Base-by-base conservation (phyloP, 2,888 invertebrate genomes). In the Drosophila suboccidentalis region DNA sequence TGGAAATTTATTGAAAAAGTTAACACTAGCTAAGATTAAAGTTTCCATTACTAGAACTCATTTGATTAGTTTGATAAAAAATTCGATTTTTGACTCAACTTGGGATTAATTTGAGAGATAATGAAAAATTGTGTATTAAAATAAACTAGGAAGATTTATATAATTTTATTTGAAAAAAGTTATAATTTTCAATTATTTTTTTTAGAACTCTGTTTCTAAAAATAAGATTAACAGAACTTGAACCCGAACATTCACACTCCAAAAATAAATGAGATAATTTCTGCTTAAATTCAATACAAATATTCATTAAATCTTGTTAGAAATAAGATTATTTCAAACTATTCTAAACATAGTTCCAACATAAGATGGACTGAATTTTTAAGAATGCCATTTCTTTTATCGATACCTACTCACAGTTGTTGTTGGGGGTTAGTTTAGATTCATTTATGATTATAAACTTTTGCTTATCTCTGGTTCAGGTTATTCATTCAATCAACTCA, bases 401-500 rank as follows among this genome's bases (percentile, higher is more conserved):
- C 6, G 6, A 6, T 38, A 34, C 0, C 1, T 39, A 53, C 13
- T 39, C 22, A 39, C 39, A 39, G 15, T 3, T 36, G 36, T 22
- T 13, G 13, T 51, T 38, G 10, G 38, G 9, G 6, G n/a, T 41
- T 53, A 5, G 8, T 13, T 29, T 54, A 41, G 8, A 29, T 11
- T 22, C 19, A 22, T 3, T 47, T 29, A 1, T 4, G 4, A 11
- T 4, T 38, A 19, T 39, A 6, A 11, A 32, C 9, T 19, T 44
- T 22, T n/a, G 34, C 13, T 15, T 22, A 57, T 44, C 34, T 58
- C 15, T 29, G 57, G 15, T 47, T 58, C 22, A 44, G 55, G 9
- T 44, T 59, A 29, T 47, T 38, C 46, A 58, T 47, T 58, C 58
- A 58, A 58, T 46, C 58, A 47, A 46, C 47, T 58, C 58, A 58